Evolutionary conservation across 2,113 vertebrate species (phyloP), one percentile per base, ranked within the genome.

Genomic region (Nesogale talazaci): DNA sequence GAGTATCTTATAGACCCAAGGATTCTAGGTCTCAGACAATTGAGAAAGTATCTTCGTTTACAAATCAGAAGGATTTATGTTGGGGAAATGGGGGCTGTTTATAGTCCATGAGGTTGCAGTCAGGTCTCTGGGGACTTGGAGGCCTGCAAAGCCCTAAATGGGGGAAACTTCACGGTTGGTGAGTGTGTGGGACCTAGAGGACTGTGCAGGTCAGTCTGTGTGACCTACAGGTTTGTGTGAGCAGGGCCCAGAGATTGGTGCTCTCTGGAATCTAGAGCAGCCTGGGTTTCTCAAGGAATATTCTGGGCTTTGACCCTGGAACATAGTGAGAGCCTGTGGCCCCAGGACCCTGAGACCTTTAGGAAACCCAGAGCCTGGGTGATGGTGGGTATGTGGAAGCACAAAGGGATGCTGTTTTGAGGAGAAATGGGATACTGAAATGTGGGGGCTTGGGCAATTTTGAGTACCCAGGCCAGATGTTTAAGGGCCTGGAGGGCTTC

Each of bases 21-120:
- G 69, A 94, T 59, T 77, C 52, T 25, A 72, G 23, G 87, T 83
- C 23, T 83, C 81, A 86, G 12, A 94, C 15, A 57, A 81, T 79
- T 65, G 88, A 42, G 27, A 75, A 79, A 38, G 84, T 84, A 84
- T 87, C 63, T 95, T 78, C 92, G 52, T 56, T 93, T 91, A 31
- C 1, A 52, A 9, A 85, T 89, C 6, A 82, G 29, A 92, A 25
- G 16, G 36, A 80, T 52, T 94, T 83, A 77, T 77, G 56, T 38
- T 83, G 46, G 74, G 29, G 36, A 91, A 89, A 3, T 91, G 46
- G 86, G 8, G 94, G 15, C 19, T 90, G 2, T 90, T 34, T 69
- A 10, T 34, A 36, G 34, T 63, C 65, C 72, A 91, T 6, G 88
- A n/a, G 42, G 91, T 52, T 80, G 8, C 42, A 72, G 46, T 12